Evolutionary conservation across 2,797 vertebrate genomes (phyloP).

Genomic region (Fistularia commersonii): DNA sequence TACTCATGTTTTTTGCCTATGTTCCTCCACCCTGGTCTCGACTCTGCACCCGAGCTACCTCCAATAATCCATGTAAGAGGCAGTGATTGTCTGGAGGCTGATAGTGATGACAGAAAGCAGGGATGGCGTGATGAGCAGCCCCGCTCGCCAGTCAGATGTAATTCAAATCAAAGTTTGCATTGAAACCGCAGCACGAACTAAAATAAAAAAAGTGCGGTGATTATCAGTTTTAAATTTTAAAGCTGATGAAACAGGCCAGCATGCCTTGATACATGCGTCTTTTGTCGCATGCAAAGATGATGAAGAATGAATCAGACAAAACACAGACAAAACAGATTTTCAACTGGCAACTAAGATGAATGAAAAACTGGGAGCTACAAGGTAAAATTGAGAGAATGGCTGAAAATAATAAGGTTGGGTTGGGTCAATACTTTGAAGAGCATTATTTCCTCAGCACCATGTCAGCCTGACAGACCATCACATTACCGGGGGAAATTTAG

Average conservation of each 20-base stretch:
- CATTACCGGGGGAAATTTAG: no score
- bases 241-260: background rate
- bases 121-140: background rate
- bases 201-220: background rate
- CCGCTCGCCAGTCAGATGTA: slow-evolving; percentile 4
- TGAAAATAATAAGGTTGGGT: no score
- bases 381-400: no score
- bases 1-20: background rate
- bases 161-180: slow-evolving; percentile 1
- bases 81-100: slow-evolving; percentile 12
- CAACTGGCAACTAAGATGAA: no score
- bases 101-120: slow-evolving; percentile 9
- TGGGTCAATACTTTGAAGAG: no score
- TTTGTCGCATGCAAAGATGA: no score
- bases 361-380: no score
- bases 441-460: slow-evolving; percentile 14
- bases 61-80: slow-evolving; percentile 21
- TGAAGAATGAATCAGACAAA: no score
- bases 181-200: slow-evolving; percentile 2
- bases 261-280: no score
- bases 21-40: background rate
- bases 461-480: slow-evolving; percentile 18
- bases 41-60: slow-evolving; percentile 11
- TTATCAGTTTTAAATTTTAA: background rate
- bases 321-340: no score